A percentile compares a stretch with the other conserved stretches of the same genome.
These are phyloP conservation scores for Trissolcus japonicus DNA, from an alignment of 2,888 invertebrate species.

Conservation along the genomic window DNA sequence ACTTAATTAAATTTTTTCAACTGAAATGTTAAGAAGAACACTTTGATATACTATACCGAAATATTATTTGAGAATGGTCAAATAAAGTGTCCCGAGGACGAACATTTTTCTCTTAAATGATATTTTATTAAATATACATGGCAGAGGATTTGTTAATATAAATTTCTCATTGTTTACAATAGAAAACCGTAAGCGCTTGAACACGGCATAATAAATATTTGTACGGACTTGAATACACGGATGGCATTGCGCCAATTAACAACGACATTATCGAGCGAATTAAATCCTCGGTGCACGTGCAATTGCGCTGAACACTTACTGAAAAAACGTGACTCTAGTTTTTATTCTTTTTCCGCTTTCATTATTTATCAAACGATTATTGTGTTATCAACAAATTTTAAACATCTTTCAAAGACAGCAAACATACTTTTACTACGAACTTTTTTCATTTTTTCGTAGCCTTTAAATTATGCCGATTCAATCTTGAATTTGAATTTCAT, in stretches of 20 bases:
- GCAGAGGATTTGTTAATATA: too few relatives aligned
- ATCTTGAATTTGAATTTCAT: too few relatives aligned
- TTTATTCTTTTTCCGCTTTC: background rate
- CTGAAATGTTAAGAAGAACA: too few relatives aligned
- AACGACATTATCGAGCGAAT: constrained; percentile 3
- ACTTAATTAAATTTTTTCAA: too few relatives aligned
- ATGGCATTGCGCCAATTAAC: constrained; percentile 24
- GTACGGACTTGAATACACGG: background rate
- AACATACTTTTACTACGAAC: too few relatives aligned
- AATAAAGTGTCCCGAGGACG: too few relatives aligned
- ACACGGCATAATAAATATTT: constrained; percentile 26
- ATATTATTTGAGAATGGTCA: too few relatives aligned
- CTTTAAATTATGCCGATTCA: too few relatives aligned
- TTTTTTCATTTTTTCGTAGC: too few relatives aligned
- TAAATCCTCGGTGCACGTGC: constrained; percentile 4
- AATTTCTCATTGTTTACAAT: background rate
- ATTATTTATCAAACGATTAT: constrained; percentile 4
- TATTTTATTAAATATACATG: too few relatives aligned
- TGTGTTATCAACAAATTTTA: background rate
- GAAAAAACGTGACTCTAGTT: constrained; percentile 5
- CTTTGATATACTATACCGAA: too few relatives aligned
- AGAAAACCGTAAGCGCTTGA: constrained; percentile 14
- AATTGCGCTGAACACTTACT: constrained; percentile 6
- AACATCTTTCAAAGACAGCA: background rate
- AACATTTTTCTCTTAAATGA: too few relatives aligned